Base-by-base conservation (phyloP, 1,140 invertebrate genomes). In the Lineus longissimus region DNA sequence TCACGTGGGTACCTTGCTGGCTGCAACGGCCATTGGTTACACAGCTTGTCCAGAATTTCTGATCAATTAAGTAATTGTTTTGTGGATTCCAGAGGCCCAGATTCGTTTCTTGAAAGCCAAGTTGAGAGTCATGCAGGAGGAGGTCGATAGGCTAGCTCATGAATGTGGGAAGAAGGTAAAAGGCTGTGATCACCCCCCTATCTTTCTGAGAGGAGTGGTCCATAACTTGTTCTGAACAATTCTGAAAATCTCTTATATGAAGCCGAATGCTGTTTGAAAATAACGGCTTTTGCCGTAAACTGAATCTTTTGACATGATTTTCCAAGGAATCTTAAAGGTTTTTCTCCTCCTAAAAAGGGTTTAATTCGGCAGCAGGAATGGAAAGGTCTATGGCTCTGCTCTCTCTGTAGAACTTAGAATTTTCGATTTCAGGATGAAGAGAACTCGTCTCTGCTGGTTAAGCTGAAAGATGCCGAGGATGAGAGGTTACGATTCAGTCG, bases 91-190 rank as follows among this genome's bases (percentile, higher is more conserved):
- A 78, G 79, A 81, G 65, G 78, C 77, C 9, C 76, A 77, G 33
- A 79, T 80, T n/a, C 59, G 79, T 23, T 80, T 80, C 65, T 67
- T 81, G 51, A 81, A 80, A 62, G 79, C 79, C 11, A 80, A 80
- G 62, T 59, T 80, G 19, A 58, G 76, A 43, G 79, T 81, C 17
- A 77, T 80, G 76, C 78, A 81, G 51, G 80, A 81, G 65, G 79
- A 82, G 51, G 54, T 80, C 25, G 79, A 79, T 30, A 62, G 72
- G 57, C 59, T 80, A 13, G 62, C 69, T 17, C 69, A 75, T 41
- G 78, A 82, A 55, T 71, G 68, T 61, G 69, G 63, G 33, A 76
- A 74, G 66, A 79, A 79, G 74, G 77, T 75, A 54, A 6, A 51
- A 36, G 15, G 6, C 4, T 36, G n/a, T n/a, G n/a, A n/a, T n/a